These are phyloP conservation scores for Pteria penguin DNA, from an alignment of 2,888 invertebrate genomes.

Conservation along the genomic window DNA sequence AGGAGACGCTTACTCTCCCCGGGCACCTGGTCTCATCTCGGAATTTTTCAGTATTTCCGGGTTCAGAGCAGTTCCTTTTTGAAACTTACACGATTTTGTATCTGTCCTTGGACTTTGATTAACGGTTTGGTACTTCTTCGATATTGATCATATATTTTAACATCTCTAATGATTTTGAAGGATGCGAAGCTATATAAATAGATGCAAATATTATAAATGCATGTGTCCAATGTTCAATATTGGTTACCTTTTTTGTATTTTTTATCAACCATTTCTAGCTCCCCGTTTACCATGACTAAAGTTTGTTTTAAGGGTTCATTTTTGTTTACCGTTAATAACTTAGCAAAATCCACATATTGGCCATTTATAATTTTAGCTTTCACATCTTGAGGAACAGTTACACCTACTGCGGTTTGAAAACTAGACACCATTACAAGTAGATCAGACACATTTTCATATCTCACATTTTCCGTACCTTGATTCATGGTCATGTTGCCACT, in stretches of 20 bases:
- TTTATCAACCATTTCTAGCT: background rate
- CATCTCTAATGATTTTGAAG: background rate
- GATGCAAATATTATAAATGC: background rate
- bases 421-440: background rate
- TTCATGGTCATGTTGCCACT: no score
- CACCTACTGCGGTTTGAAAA: background rate
- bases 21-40: no score
- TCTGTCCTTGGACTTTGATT: no score
- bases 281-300: background rate
- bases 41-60: no score
- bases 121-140: no score
- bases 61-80: no score
- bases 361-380: background rate
- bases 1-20: no score
- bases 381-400: background rate
- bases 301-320: background rate
- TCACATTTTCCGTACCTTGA: no score
- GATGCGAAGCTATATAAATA: background rate
- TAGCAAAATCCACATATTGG: background rate
- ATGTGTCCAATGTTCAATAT: background rate
- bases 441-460: no score
- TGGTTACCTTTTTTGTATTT: background rate
- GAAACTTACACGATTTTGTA: no score
- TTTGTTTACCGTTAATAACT: background rate
- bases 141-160: no score